Percentiles rank a stretch among this genome's conserved stretches.
phyloP scores from a whole-genome alignment of 1,140 invertebrate species.

The Brachionus plicatilis region DNA sequence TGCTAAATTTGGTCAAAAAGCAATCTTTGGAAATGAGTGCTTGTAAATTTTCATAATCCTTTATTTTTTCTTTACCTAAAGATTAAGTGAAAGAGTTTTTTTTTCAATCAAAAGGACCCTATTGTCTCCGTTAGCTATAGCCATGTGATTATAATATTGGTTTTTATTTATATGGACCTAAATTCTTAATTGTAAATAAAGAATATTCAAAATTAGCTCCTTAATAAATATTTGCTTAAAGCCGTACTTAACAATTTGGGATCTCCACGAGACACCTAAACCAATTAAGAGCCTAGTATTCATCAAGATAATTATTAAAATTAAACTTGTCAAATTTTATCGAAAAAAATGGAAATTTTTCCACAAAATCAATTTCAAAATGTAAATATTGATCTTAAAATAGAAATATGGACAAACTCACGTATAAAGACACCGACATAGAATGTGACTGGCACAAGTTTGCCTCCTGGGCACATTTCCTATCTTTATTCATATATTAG shows the following conservation, averaged over 20 bases:
- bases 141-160: not conserved
- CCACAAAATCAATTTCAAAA: not conserved
- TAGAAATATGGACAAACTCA: not conserved
- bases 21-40: not conserved
- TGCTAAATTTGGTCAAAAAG: not conserved
- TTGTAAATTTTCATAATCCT: not conserved
- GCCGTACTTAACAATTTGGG: not conserved
- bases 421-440: not conserved
- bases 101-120: not conserved
- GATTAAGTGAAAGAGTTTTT: not conserved
- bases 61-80: not conserved
- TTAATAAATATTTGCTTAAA: not conserved
- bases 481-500: not conserved
- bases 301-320: not conserved
- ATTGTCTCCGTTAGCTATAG: not conserved
- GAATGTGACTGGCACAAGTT: not conserved
- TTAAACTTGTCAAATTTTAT: not conserved
- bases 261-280: not conserved
- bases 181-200: not conserved
- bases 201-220: not conserved
- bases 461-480: not conserved
- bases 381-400: not conserved
- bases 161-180: not conserved
- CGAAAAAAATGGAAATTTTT: not conserved
- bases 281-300: not conserved